Base-by-base conservation (phyloP, 2,113 vertebrate species). In the Clarias gariepinus region DNA sequence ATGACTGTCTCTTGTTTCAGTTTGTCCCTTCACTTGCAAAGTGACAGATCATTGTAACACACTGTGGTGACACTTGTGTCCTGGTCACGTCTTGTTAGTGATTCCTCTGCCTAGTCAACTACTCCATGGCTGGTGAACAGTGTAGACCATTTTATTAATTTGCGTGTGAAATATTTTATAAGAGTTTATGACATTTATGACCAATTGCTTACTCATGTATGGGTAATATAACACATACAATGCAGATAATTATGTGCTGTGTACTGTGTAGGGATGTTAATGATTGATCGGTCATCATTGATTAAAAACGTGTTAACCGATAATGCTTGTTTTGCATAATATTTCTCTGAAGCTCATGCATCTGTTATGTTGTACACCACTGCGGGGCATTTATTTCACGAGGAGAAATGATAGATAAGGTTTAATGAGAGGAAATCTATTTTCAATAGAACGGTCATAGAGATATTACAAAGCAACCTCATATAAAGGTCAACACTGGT, bases 61-160 rank as follows among this genome's bases (percentile, higher is more conserved):
- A 68, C 64, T 8, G 55, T 52, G 41, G 41, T 76, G 2, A 19
- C 55, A 63, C 55, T 33, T n/a, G n/a, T 61, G 19, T 85, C 58
- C 25, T 78, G 71, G 21, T 85, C 58, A 25, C 64, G 71, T 53
- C 47, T 41, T 41, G 52, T 69, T 55, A 68, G 74, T 30, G 61
- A 52, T 83, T 79, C 60, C 52, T 82, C 82, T 63, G 30, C n/a
- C 58, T 64, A 53, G 25, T 77, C 71, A 84, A 71, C 57, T 41
- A 71, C 23, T 33, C 71, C 41, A 52, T 61, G 41, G 36, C 71
- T 63, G 71, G 9, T 64, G 25, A 61, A 30, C 18, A 64, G 15
- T 41, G 52, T 4, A 47, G 25, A 81, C 60, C 19, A 52, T 16
- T 58, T 23, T 53, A 16, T 18, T 28, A 18, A 23, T 52, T 15